Percentiles rank a stretch among this genome's conserved stretches.
Evolutionary conservation across 2,888 invertebrate genomes (phyloP).

Genomic region (Phymatocera aterrima): DNA sequence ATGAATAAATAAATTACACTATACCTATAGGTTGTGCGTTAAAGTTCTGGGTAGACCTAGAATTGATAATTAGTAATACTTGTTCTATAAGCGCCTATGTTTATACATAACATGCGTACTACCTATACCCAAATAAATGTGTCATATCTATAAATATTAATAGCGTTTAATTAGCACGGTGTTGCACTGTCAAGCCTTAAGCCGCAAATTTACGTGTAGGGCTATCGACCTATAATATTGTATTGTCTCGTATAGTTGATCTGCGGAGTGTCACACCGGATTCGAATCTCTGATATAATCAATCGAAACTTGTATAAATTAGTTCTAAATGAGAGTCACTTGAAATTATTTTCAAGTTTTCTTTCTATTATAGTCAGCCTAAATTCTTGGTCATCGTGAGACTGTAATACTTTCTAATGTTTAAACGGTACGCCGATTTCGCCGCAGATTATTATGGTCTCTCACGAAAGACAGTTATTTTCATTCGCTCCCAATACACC

Average conservation of each 20-base stretch:
- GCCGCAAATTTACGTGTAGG: constrained; percentile 45
- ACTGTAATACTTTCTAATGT: not conserved
- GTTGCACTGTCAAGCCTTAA: constrained; percentile 45
- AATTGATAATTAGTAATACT: constrained; percentile 28
- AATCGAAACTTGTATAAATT: not conserved
- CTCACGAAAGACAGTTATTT: too few relatives aligned
- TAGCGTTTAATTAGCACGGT: constrained; percentile 43
- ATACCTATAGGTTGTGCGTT: constrained; percentile 41
- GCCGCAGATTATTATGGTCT: not conserved
- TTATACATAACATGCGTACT: constrained; percentile 42
- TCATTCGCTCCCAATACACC: too few relatives aligned
- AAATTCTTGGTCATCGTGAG: not conserved
- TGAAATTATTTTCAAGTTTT: not conserved
- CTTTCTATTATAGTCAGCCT: not conserved
- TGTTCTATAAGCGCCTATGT: constrained; percentile 44
- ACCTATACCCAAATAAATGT: not conserved
- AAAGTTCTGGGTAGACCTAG: constrained; percentile 43
- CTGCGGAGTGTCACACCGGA: not conserved
- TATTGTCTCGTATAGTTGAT: constrained; percentile 6
- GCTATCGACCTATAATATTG: constrained; percentile 12
- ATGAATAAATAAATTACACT: constrained; percentile 2
- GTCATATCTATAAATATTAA: constrained; percentile 11
- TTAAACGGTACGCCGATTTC: not conserved
- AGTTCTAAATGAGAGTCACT: not conserved
- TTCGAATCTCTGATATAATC: not conserved